Conservation (phyloP, 2,113 vertebrate species). For the Epinephelus fuscoguttatus region DNA sequence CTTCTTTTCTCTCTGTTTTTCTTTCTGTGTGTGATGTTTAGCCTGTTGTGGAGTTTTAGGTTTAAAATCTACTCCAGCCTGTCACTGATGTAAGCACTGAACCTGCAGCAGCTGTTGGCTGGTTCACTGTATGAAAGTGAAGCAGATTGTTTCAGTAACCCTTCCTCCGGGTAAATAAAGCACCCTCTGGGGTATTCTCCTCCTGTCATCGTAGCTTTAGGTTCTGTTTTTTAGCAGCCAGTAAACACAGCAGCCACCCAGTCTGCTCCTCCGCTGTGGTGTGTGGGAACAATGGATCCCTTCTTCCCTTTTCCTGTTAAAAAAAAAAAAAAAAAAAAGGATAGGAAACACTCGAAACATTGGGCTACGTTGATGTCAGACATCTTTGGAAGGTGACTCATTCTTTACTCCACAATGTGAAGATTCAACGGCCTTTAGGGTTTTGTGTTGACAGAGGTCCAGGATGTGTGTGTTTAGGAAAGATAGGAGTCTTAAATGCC, state of each 20-base stretch:
- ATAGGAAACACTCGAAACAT: constrained; percentile 25
- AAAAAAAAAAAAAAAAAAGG: neutral
- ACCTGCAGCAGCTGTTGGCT: neutral
- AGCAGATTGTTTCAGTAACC: no score
- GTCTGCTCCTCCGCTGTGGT: constrained; percentile 32
- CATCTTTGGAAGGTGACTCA: constrained; percentile 58
- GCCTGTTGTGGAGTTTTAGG: no score
- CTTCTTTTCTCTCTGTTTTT: neutral
- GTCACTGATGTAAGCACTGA: neutral
- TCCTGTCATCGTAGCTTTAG: constrained; percentile 7
- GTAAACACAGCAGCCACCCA: constrained; percentile 10
- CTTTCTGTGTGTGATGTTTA: no score
- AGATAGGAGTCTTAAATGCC: constrained; percentile 60
- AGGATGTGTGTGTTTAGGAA: constrained; percentile 71
- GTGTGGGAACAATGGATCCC: constrained; percentile 60
- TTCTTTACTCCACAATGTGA: constrained; percentile 39
- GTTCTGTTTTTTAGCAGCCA: constrained; percentile 11
- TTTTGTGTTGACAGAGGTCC: constrained; percentile 33
- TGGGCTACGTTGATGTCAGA: constrained; percentile 29
- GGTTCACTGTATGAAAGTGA: neutral
- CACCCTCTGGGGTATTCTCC: neutral
- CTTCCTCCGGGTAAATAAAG: neutral
- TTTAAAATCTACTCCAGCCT: neutral
- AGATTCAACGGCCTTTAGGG: constrained; percentile 1
- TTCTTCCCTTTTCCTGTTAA: constrained; percentile 50